Base-by-base conservation (phyloP, 2,113 vertebrate species). In the Petrocephalus microphthalmus region DNA sequence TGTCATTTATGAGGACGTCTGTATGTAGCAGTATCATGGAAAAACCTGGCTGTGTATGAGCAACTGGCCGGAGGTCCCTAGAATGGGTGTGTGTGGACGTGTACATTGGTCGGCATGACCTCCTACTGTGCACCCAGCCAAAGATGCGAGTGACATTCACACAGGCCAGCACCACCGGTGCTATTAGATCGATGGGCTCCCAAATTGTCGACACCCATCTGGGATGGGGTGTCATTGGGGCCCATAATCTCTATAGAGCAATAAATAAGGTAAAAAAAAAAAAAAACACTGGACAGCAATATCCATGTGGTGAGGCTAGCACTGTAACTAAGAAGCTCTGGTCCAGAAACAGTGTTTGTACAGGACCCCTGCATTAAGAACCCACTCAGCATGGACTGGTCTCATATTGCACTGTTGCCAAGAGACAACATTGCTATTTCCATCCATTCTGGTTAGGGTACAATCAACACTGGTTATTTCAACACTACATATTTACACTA, bases 101-200 rank as follows among this genome's bases (percentile, higher is more conserved):
- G 42, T 15, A 37, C 17, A 6, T 67, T 89, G 10, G 2, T 29
- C 87, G 88, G 78, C 88, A 49, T 42, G 8, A 86, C 90, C 88
- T 89, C 87, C 91, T 92, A 91, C 81, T 89, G 90, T 89, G 82
- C 89, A 91, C 74, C 54, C 89, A 92, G 91, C 92, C 92, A 92
- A 91, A 94, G 84, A 91, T 87, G 52, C 90, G 47, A 53, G 87
- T 84, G 86, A 85, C 51, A 45, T 84, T 88, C 88, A 20, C 15
- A 45, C 83, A 53, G 49, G 42, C 22, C 29, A 51, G 52, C 84
- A 13, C 0, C 25, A 85, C 13, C 0, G 1, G 0, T 85, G 84
- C 82, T 52, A 47, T 2, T 52, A 52, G 3, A 17, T 19, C 15
- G 10, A 57, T 6, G 3, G 22, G 42, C 83, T 84, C 25, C 84